Evolutionary conservation across 2,113 vertebrate genomes (phyloP), one percentile per base, ranked within the genome.

Genomic region (Thunnus thynnus): DNA sequence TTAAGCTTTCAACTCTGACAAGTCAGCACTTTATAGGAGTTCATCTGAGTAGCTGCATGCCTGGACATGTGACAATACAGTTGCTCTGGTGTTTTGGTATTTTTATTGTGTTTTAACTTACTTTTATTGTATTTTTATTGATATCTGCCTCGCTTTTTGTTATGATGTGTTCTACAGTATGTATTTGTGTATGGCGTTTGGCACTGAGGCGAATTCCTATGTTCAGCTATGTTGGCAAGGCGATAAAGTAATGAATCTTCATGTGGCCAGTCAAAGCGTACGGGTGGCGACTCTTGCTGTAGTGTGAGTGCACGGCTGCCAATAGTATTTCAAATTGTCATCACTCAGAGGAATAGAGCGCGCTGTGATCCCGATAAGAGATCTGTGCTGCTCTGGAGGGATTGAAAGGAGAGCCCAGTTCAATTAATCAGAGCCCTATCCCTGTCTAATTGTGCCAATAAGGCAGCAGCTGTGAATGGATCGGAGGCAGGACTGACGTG

Each of bases 381-480:
- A 72, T 78, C 73, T 3, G 65, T 25, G 2, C 70, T 7, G 62
- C 78, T 60, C 63, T 75, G 83, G 47, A 71, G 63, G 74, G 80
- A 90, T n/a, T 77, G 80, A 80, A 80, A 14, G 61, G 72, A 76
- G 78, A 85, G 80, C 82, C 80, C 65, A 46, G 79, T 80, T 77
- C 84, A 85, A 86, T 93, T 92, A 89, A 92, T 89, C 89, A 72
- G 50, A 80, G 55, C 55, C 79, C 78, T 44, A 12, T 80, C 84
- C 82, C 27, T 72, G 78, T 89, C 86, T 94, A 91, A 95, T 94
- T 91, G 88, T 86, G 76, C 88, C 90, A 88, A 91, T 93, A 85
- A 93, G 72, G 78, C 82, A 56, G 87, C 88, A 90, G 85, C 87
- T 91, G 89, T 82, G 78, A 89, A 89, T 50, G 78, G 90, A 91